Conservation (phyloP, 2,113 vertebrate genomes). For the Polyodon spathula region DNA sequence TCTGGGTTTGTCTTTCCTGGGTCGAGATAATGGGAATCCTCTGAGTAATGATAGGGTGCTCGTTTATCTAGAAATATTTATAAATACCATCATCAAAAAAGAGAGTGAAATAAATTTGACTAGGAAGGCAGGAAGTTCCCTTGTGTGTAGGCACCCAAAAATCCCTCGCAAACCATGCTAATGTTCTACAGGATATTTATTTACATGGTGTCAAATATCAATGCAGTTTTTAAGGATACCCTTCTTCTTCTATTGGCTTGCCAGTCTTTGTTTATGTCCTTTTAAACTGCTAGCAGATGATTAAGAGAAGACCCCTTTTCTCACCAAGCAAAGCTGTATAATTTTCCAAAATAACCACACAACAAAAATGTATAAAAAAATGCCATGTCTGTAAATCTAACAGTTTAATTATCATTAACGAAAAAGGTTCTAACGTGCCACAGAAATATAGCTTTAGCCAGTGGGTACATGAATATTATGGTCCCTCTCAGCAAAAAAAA, state of each 20-base stretch:
- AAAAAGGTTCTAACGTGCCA: neutral
- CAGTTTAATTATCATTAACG: no score
- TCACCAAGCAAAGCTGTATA: no score
- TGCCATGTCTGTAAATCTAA: no score
- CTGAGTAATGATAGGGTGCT: no score
- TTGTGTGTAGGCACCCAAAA: neutral
- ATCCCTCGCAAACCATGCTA: neutral
- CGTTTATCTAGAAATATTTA: no score
- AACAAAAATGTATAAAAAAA: no score
- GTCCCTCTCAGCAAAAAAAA: neutral
- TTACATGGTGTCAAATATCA: constrained; percentile 4
- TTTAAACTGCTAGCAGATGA: neutral
- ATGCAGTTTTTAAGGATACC: neutral
- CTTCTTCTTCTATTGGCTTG: neutral
- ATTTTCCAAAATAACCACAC: no score
- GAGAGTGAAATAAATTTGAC: neutral
- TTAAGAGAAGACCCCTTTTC: no score
- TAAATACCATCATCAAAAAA: neutral
- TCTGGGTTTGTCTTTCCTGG: neutral
- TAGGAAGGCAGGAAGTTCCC: neutral
- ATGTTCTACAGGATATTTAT: neutral
- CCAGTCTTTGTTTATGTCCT: constrained; percentile 3
- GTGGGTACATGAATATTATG: neutral
- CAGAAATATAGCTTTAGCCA: neutral
- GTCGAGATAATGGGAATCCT: no score